A percentile compares a stretch with the other conserved stretches of the same genome.
Evolutionary conservation across 2,113 vertebrate species (phyloP).

Genomic region (Myxocyprinus asiaticus): DNA sequence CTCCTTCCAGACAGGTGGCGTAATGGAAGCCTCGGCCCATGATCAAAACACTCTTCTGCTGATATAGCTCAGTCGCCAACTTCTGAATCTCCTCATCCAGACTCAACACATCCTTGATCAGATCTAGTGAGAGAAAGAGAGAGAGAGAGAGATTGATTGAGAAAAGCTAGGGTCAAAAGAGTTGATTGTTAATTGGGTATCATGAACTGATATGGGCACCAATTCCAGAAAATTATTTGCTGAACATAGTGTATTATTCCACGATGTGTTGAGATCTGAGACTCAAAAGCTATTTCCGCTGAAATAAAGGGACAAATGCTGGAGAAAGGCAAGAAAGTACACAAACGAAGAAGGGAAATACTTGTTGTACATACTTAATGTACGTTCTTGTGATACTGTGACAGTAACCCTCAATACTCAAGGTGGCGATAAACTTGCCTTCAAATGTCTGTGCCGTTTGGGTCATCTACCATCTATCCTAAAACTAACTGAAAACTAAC

Average conservation of each 20-base stretch:
- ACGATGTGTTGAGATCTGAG: background rate
- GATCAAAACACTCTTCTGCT: conserved; percentile 97
- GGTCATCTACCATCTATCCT: too few relatives aligned
- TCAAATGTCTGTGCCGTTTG: too few relatives aligned
- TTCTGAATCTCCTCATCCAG: conserved; percentile 98
- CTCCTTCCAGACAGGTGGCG: conserved; percentile 94
- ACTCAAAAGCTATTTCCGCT: background rate
- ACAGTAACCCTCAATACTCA: too few relatives aligned
- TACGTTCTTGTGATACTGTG: too few relatives aligned
- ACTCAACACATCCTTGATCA: conserved; percentile 94
- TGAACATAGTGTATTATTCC: background rate
- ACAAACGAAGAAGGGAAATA: too few relatives aligned
- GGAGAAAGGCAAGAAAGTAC: too few relatives aligned
- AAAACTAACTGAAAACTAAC: too few relatives aligned
- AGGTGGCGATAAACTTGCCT: too few relatives aligned
- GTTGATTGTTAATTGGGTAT: background rate
- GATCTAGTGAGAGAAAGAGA: conserved; percentile 70
- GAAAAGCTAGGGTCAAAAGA: background rate
- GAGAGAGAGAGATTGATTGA: background rate
- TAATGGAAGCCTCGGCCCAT: conserved; percentile 99
- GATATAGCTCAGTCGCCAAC: conserved; percentile 89
- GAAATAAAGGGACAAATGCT: too few relatives aligned
- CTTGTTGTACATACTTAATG: too few relatives aligned
- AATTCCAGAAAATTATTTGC: background rate
- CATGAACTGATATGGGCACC: background rate